Conservation (phyloP, 2,113 vertebrate species). For the Sphyrna mokarran region DNA sequence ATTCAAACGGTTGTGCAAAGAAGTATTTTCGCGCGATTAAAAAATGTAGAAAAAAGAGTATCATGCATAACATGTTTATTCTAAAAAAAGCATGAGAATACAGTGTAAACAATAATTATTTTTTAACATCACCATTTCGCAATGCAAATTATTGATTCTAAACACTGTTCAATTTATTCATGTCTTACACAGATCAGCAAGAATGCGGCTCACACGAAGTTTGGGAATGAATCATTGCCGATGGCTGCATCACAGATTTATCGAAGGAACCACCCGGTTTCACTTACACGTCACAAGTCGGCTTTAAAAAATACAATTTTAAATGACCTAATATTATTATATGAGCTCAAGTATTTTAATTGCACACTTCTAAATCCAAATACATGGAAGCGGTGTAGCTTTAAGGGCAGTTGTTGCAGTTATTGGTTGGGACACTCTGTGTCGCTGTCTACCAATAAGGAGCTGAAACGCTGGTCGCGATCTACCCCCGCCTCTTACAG, state of each 20-base stretch:
- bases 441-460: conserved; percentile 78
- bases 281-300: too few species aligned
- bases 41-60: not conserved
- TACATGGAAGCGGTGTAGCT: not conserved
- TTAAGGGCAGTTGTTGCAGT: conserved; percentile 49
- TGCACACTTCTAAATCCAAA: not conserved
- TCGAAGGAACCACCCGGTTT: not conserved
- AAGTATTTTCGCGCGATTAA: not conserved
- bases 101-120: not conserved
- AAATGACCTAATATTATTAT: not conserved
- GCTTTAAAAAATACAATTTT: not conserved
- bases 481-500: conserved; percentile 51
- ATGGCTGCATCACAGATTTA: not conserved
- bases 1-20: not conserved
- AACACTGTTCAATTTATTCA: not conserved
- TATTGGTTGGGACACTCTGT: conserved; percentile 66
- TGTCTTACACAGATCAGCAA: not conserved
- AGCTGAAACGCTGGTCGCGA: conserved; percentile 46
- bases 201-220: not conserved
- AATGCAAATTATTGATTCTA: not conserved
- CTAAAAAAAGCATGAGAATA: not conserved
- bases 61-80: not conserved
- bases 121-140: not conserved
- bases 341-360: not conserved
- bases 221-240: not conserved